Evolutionary conservation across 2,888 invertebrate genomes (phyloP), one percentile per base, ranked within the genome.

Genomic region (Athalia cordata): DNA sequence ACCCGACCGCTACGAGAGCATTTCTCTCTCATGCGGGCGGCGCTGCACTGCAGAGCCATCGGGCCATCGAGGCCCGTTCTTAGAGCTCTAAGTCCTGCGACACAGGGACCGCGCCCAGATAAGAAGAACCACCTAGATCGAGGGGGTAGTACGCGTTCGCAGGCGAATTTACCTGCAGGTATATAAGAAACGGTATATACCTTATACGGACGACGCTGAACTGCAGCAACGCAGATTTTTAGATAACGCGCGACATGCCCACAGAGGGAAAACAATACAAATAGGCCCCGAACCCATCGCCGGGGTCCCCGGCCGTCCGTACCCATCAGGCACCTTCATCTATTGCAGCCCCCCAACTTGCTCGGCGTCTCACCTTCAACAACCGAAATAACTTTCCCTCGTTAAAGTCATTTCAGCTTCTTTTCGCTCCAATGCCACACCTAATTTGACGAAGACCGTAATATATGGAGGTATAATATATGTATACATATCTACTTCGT

Each of bases 121-220:
- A 86, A 86, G 29, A 2, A 83, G 82, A 85, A 81, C 49, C 79
- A 79, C 79, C 29, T 29, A 29, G 81, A 82, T 82, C 78, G 78
- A 79, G 79, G 79, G 79, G 55, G 80, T 80, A 29, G 29, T 29
- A 29, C 29, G 29, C 29, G 29, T 29, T 29, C 29, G 80, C 82
- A 79, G 83, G 81, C 82, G 84, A 86, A 86, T 86, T 86, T 83
- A 29, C 29, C 29, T 29, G 84, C 86, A 86, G 86, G 86, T 86
- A 86, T 80, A 80, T 29, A 29, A 29, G 29, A 29, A 29, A 29
- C 29, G 29, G 29, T 29, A 29, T 29, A 2, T 29, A 29, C n/a
- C n/a, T n/a, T 29, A 29, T 29, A 78, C 79, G 50, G 64, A 9
- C 61, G 61, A 64, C 64, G 65, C 50, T 55, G 50, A 43, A 59